Base-by-base conservation (phyloP, 2,888 invertebrate genomes). In the Calameuta idolon region DNA sequence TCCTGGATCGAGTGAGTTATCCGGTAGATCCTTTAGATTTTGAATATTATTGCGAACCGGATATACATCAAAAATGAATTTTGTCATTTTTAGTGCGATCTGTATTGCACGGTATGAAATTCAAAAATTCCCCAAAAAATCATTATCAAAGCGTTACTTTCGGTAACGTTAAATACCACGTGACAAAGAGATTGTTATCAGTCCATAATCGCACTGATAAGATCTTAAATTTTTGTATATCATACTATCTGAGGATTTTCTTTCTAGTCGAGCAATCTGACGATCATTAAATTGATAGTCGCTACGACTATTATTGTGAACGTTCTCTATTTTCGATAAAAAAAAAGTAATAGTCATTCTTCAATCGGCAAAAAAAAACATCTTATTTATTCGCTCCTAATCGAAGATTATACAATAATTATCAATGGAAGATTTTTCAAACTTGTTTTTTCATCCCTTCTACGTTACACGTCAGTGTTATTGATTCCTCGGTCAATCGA, bases 1-100 rank as follows among this genome's bases (percentile, higher is more conserved):
- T 74, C 69, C 79, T 12, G 76, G 81, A 78, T 69, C 85, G 76
- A 86, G 89, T 88, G 83, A 89, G 88, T 88, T 55, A 23, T 23
- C 23, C 55, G 23, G 23, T 55, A 23, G 23, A 55, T 55, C 23
- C 55, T 55, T 55, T 55, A 23, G 23, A 55, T 55, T 55, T 55
- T 55, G 55, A 55, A 55, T 55, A 23, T 55, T 23, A 55, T 55
- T 9, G 55, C 55, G 55, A 55, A 55, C 23, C 5, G 55, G 9
- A 23, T 55, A 55, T 55, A 23, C 9, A 23, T 15, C 0, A 55
- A 23, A 23, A 55, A 2, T 23, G 5, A 23, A 9, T 5, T 9
- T 23, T 55, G 9, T 9, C 5, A 23, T 23, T 9, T 55, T 9
- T 55, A 1, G 23, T 9, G 9, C 0, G 9, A 9, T 0, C 5